Base-by-base conservation (phyloP, 1,140 invertebrate species). In the Drosophila seguyi region DNA sequence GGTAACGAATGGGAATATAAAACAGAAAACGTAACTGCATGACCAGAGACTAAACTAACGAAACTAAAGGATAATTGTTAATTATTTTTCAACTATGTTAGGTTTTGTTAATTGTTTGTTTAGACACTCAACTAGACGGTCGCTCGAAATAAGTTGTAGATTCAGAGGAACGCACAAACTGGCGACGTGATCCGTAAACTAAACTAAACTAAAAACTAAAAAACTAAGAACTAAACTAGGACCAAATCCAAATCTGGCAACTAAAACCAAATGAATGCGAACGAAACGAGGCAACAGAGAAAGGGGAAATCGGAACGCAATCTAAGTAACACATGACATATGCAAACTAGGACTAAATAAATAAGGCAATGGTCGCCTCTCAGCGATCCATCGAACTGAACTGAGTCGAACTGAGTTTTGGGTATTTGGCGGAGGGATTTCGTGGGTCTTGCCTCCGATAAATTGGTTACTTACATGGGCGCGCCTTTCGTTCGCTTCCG, bases 381-480 rank as follows among this genome's bases (percentile, higher is more conserved):
- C 67, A 38, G 75, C 62, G 65, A 74, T 61, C 57, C 68, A 68
- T 67, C 36, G 29, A 61, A 81, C 62, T 58, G 56, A 63, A 63
- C 45, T 42, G 63, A 59, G 45, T 80, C 60, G 22, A 55, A 55
- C 52, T 55, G 52, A 52, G 61, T 66, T 62, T 60, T 60, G 20
- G 48, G 58, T 20, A 36, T 34, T 31, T 45, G 59, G 31, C 20
- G n/a, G 44, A 29, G 72, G 59, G 27, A 38, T 48, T 60, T 39
- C 27, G 52, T 55, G 18, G 59, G 56, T 50, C 11, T 61, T 73
- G 72, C 74, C 60, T 87, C 67, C 76, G 56, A 74, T 57, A 73
- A 63, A 60, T 59, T 74, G 79, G 50, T 66, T 82, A 93, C 94
- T 95, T 94, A 95, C 95, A 95, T 93, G 94, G 93, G 93, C 95